These are phyloP conservation scores for Sebastes steindachneri DNA, from an alignment of 2,797 vertebrate genomes.

Conservation along the genomic window DNA sequence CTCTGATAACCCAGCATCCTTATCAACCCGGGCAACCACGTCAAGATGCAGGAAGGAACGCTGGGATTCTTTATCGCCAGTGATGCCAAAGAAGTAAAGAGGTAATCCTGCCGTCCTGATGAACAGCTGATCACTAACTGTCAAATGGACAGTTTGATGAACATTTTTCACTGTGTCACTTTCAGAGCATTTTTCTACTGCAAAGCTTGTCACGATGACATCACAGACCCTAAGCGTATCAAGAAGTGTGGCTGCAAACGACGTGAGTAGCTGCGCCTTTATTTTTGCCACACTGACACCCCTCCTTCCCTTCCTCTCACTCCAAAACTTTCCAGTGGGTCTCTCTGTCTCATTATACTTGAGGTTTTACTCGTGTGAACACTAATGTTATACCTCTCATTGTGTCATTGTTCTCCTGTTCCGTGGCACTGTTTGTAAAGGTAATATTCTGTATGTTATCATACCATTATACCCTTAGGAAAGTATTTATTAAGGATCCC, in stretches of 20 bases:
- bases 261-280: constrained; percentile 88
- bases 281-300: not conserved
- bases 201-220: constrained; percentile 99
- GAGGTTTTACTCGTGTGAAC: not conserved
- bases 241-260: constrained; percentile 99
- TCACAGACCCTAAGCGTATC: constrained; percentile 99
- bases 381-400: constrained; percentile 27
- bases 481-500: constrained; percentile 48
- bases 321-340: constrained; percentile 31
- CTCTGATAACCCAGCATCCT: constrained; percentile 92
- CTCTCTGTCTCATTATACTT: constrained; percentile 25
- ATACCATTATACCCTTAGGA: constrained; percentile 41
- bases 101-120: constrained; percentile 79
- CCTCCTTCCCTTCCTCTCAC: constrained; percentile 32
- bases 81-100: constrained; percentile 99
- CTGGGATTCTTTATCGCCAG: constrained; percentile 99
- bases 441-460: constrained; percentile 33
- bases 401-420: constrained; percentile 40
- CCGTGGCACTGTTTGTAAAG: constrained; percentile 45
- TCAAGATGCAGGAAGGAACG: constrained; percentile 99
- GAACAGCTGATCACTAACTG: not conserved
- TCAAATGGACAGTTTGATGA: not conserved
- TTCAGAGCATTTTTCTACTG: constrained; percentile 99
- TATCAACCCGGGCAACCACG: constrained; percentile 99
- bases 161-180: constrained; percentile 10